These are phyloP conservation scores for Dolomedes plantarius DNA, from an alignment of 2,888 invertebrate species.

Conservation along the genomic window DNA sequence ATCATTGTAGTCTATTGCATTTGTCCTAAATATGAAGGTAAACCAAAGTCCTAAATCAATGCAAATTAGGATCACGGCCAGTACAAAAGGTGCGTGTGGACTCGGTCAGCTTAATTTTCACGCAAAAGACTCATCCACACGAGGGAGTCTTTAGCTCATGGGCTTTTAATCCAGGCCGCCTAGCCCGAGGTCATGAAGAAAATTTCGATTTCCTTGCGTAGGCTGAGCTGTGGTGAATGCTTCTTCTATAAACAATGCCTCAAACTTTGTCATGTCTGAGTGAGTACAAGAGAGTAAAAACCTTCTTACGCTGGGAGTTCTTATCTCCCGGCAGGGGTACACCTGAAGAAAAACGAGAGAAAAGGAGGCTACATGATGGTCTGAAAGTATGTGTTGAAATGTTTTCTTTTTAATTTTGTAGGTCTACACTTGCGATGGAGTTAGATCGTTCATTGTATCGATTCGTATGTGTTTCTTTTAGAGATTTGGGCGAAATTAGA, in stretches of 20 bases:
- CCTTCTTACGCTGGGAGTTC: slow-evolving; percentile 2
- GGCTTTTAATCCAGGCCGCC: slow-evolving; percentile 32
- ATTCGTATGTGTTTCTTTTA: no score
- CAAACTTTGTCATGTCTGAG: slow-evolving; percentile 34
- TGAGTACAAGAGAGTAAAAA: slow-evolving; percentile 35
- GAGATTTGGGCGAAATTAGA: no score
- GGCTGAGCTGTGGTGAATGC: neutral
- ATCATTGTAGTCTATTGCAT: no score
- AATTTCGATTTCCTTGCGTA: slow-evolving; percentile 32
- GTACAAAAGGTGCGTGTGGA: slow-evolving; percentile 2
- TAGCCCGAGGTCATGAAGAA: slow-evolving; percentile 29
- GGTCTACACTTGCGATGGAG: no score
- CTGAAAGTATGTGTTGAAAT: neutral
- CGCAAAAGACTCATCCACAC: neutral
- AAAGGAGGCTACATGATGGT: slow-evolving; percentile 7
- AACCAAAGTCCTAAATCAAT: neutral
- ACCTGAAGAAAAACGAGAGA: neutral
- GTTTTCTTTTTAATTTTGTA: no score
- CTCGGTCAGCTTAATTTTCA: slow-evolving; percentile 15
- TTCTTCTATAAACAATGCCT: slow-evolving; percentile 26
- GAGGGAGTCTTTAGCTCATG: slow-evolving; percentile 2
- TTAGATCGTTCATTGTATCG: no score
- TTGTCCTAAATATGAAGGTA: neutral
- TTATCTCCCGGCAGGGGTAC: slow-evolving; percentile 30
- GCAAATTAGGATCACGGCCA: slow-evolving; percentile 3